Conservation (phyloP, 2,888 invertebrate genomes). For the Cordylochernes scorpioides region DNA sequence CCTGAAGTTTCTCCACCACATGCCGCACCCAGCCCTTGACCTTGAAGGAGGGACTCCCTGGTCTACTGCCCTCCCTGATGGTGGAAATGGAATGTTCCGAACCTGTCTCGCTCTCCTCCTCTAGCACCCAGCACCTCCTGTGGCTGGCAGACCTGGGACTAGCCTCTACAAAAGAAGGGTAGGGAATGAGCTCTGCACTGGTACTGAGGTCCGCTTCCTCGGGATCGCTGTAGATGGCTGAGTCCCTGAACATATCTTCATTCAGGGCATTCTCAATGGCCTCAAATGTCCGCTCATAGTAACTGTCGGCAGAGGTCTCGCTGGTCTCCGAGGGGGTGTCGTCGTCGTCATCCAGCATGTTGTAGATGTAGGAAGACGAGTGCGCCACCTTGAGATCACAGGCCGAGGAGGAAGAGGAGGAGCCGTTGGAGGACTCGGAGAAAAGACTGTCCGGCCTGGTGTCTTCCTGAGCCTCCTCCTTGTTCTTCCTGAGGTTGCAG, state of each 20-base stretch:
- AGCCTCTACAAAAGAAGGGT: no score
- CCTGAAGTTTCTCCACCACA: constrained; percentile 41
- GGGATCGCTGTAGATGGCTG: constrained; percentile 52
- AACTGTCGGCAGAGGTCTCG: constrained; percentile 34
- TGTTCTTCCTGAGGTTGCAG: constrained; percentile 6
- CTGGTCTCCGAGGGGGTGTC: constrained; percentile 18
- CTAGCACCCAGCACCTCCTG: constrained; percentile 17
- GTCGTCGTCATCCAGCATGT: constrained; percentile 4
- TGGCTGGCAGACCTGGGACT: constrained; percentile 16
- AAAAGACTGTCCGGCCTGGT: constrained; percentile 25
- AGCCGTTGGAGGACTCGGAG: constrained; percentile 27
- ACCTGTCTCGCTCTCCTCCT: constrained; percentile 21
- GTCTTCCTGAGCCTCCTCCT: constrained; percentile 9
- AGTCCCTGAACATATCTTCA: constrained; percentile 44
- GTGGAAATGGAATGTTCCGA: constrained; percentile 24
- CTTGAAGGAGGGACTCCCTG: constrained; percentile 1
- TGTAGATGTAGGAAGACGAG: background rate
- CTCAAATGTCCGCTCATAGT: constrained; percentile 46
- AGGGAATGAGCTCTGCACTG: constrained; percentile 10
- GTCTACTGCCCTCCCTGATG: constrained; percentile 18
- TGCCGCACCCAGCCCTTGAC: constrained; percentile 40
- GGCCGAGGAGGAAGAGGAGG: constrained; percentile 14
- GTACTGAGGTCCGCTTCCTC: constrained; percentile 26
- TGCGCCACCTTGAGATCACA: constrained; percentile 3
- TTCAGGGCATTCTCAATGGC: constrained; percentile 41